Base-by-base conservation (phyloP, 2,797 vertebrate genomes). In the Myoxocephalus aenaeus region DNA sequence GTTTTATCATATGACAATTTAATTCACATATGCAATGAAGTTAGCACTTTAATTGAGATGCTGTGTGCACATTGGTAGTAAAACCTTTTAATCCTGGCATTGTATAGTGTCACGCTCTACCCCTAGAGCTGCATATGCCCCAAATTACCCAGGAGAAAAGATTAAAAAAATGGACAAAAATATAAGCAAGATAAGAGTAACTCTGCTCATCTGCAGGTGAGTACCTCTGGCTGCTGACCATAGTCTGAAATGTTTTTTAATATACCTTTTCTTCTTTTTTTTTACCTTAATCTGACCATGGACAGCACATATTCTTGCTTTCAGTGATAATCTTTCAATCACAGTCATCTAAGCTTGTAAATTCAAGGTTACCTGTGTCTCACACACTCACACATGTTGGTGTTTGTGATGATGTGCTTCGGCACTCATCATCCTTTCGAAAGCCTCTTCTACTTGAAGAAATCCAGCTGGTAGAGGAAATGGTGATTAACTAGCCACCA, bases 331-430 rank as follows among this genome's bases (percentile, higher is more conserved):
- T 71, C 42, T 69, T 54, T 48, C 56, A 66, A 58, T 63, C 18
- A 3, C 64, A 70, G 48, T 65, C 42, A 61, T 79, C 61, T 38
- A 50, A 61, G 50, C 38, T 34, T 65, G 20, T 54, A 56, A 75
- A 79, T 63, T 71, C 46, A 67, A 75, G 70, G 65, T 73, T 40
- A 76, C 51, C 18, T 65, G 48, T 34, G 61, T 73, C 40, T 70
- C 13, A 32, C 18, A 29, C 48, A 48, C 34, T 76, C 1, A 44
- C 17, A 67, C 6, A 22, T 62, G 48, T 32, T 38, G 2, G 8
- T 50, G 22, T 69, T 67, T 8, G 65, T 48, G 11, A 20, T 4
- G 20, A 53, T 53, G 12, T 56, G 53, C 44, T 18, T 54, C 38
- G 36, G 44, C 38, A 22, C 44, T 34, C 34, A 2, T 67, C 61